Base-by-base conservation (phyloP, 2,797 vertebrate species). In the Synaphobranchus kaupii region DNA sequence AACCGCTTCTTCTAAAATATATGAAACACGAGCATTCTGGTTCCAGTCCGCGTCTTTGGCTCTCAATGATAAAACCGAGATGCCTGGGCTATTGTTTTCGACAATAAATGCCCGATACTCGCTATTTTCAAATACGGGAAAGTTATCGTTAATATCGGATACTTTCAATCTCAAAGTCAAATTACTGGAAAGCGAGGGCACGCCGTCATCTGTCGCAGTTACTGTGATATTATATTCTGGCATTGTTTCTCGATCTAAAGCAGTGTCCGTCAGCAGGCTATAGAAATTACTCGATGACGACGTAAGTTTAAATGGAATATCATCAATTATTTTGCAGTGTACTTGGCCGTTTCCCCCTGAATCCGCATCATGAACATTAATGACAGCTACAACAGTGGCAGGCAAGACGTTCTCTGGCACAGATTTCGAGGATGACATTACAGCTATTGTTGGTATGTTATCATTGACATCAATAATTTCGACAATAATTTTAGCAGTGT, bases 401-500 rank as follows among this genome's bases (percentile, higher is more conserved):
- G 86, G 9, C 0, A 87, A 86, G 5, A 86, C 68, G 58, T 92
- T 88, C 31, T 92, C 91, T 25, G 87, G 85, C 12, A 91, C 6
- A 44, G 83, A 82, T 31, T 73, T 89, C 0, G 89, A 89, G 86
- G 92, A 91, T 17, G 91, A 93, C 91, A 92, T 92, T 39, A 93
- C 88, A 80, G 89, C 90, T 85, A 93, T 91, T 0, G 88, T 71
- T 31, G 90, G 90, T 0, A 80, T 68, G 63, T 91, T 91, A 31
- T 91, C 91, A 87, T 90, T 91, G 0, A 88, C 86, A 60, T 91
- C 91, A 25, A 87, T 66, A 25, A 91, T 48, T 6, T 90, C 88
- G 12, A 91, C 84, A 0, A 90, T 85, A 4, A 91, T 68, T 66
- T 91, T 89, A 78, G 88, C 44, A 5, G 56, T 66, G 25, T 89